Conservation (phyloP, 2,888 invertebrate species). For the Gerris lacustris region DNA sequence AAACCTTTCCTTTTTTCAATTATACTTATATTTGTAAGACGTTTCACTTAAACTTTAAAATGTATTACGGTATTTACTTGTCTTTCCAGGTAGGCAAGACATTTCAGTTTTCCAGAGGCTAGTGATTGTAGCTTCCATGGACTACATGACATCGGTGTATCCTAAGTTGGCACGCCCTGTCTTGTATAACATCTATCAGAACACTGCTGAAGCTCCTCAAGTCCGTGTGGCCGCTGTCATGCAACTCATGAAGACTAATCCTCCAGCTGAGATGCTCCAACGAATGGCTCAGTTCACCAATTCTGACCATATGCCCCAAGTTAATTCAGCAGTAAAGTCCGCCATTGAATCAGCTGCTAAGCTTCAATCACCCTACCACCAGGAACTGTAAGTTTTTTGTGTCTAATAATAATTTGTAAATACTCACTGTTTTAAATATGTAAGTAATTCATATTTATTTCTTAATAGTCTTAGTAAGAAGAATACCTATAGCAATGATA, state of each 20-base stretch:
- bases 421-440: slow-evolving; percentile 44
- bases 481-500: too few species aligned
- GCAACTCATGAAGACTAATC: slow-evolving; percentile 47
- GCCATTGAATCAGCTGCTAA: slow-evolving; percentile 37
- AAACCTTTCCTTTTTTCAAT: background rate
- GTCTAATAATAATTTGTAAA: too few species aligned
- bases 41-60: too few species aligned
- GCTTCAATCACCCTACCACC: slow-evolving; percentile 34
- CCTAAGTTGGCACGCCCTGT: slow-evolving; percentile 46
- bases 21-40: background rate
- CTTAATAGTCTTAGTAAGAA: too few species aligned
- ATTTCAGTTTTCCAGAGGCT: slow-evolving; percentile 45
- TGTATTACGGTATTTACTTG: too few species aligned
- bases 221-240: slow-evolving; percentile 53
- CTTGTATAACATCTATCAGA: slow-evolving; percentile 53
- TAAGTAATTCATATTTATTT: too few species aligned
- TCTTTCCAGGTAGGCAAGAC: slow-evolving; percentile 34
- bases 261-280: slow-evolving; percentile 51
- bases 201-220: slow-evolving; percentile 51
- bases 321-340: slow-evolving; percentile 52
- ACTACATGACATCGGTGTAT: slow-evolving; percentile 40
- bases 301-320: slow-evolving; percentile 47
- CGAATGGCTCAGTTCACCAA: slow-evolving; percentile 57
- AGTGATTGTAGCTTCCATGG: slow-evolving; percentile 48
- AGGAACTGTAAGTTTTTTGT: slow-evolving; percentile 41